Evolutionary conservation across 2,113 vertebrate species (phyloP).

Genomic region (Rhinogobius similis): DNA sequence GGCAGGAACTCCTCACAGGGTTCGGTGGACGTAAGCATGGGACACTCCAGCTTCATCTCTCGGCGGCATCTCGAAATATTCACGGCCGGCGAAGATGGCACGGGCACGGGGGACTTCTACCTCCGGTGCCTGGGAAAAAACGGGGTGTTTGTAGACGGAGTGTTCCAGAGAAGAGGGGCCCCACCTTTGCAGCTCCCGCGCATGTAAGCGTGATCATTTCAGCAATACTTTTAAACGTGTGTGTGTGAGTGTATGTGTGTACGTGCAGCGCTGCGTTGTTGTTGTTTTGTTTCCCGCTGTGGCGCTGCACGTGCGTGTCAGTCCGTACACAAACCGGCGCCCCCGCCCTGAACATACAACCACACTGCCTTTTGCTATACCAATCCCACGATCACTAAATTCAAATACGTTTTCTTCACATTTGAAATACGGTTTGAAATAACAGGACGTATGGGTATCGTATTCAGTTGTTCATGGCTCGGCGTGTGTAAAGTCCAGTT

Average conservation of each 20-base stretch:
- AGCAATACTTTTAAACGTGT: neutral
- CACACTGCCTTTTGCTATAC: neutral
- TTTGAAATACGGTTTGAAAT: neutral
- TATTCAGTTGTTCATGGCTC: neutral
- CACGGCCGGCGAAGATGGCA: conserved; percentile 79
- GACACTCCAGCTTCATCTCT: conserved; percentile 97
- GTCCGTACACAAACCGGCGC: conserved; percentile 32
- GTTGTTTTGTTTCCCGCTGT: conserved; percentile 74
- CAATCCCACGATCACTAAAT: neutral
- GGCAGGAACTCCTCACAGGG: conserved; percentile 96
- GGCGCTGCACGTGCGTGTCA: conserved; percentile 73
- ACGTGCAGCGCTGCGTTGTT: conserved; percentile 38
- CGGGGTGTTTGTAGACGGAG: conserved; percentile 95
- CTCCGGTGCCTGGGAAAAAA: conserved; percentile 94
- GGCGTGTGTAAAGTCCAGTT: neutral
- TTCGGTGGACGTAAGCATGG: conserved; percentile 96
- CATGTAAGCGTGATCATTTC: conserved; percentile 79
- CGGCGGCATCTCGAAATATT: conserved; percentile 94
- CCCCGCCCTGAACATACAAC: conserved; percentile 25
- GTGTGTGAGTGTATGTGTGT: neutral
- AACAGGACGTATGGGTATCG: neutral
- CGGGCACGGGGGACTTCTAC: conserved; percentile 85
- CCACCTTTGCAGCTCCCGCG: conserved; percentile 90
- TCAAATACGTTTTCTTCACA: neutral
- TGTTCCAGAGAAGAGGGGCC: conserved; percentile 91